Conservation (phyloP, 2,888 invertebrate species). For the Lepidocyrtinus sp. region DNA sequence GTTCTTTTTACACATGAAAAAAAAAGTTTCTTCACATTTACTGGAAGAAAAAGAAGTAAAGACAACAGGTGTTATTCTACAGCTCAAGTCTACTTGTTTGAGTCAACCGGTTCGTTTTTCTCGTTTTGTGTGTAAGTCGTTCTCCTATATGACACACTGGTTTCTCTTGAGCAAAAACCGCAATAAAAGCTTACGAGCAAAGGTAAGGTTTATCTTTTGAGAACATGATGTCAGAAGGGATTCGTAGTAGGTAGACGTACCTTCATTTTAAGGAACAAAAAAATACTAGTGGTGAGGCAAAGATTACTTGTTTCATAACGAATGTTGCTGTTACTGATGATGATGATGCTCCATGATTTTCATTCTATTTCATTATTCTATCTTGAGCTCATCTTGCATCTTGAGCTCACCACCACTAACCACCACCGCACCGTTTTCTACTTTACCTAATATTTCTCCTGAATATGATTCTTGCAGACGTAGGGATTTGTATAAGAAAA, state of each 20-base stretch:
- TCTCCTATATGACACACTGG: slow-evolving; percentile 15
- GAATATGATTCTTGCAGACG: too few relatives aligned
- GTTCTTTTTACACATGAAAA: slow-evolving; percentile 44
- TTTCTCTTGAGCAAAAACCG: slow-evolving; percentile 2
- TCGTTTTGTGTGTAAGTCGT: slow-evolving; percentile 22
- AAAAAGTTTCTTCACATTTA: neutral
- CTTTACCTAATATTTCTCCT: too few relatives aligned
- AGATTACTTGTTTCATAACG: slow-evolving; percentile 20
- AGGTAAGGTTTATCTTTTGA: neutral
- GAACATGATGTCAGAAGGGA: neutral
- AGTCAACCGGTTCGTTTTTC: slow-evolving; percentile 68
- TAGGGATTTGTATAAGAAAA: too few relatives aligned
- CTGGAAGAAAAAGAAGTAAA: slow-evolving; percentile 58
- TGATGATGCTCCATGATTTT: slow-evolving; percentile 14
- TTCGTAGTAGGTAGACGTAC: neutral
- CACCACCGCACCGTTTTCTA: slow-evolving; percentile 4
- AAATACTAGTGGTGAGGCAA: slow-evolving; percentile 1
- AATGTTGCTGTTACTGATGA: neutral
- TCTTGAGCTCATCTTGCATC: neutral
- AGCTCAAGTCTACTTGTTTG: slow-evolving; percentile 43
- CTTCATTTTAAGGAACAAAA: neutral
- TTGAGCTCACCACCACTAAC: slow-evolving; percentile 9
- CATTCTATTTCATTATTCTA: too few relatives aligned
- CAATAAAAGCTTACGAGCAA: neutral
- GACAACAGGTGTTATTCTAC: slow-evolving; percentile 70